Evolutionary conservation across 1,140 invertebrate genomes (phyloP).

Genomic region (Papilio aristodemus): DNA sequence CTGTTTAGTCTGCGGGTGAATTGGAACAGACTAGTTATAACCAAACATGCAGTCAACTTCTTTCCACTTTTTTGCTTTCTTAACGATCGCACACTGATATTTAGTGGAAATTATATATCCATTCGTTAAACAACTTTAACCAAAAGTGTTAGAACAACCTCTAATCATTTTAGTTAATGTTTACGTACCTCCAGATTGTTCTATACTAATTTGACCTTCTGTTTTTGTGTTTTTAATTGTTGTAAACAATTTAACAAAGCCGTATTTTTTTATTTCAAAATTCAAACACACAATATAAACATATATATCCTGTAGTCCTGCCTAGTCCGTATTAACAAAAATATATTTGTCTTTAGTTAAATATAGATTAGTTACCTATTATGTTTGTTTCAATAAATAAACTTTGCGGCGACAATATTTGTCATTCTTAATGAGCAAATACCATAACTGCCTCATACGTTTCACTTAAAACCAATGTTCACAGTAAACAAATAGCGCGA

Average conservation of each 20-base stretch:
- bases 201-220: no score
- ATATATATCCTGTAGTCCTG: no score
- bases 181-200: no score
- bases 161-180: no score
- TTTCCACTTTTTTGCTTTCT: not conserved
- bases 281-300: no score
- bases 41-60: not conserved
- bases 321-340: no score
- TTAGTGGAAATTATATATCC: not conserved
- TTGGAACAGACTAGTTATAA: conserved; percentile 23
- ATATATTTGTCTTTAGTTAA: not conserved
- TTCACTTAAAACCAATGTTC: conserved; percentile 3
- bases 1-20: conserved; percentile 29
- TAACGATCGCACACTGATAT: conserved; percentile 2
- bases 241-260: no score
- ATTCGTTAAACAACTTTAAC: no score
- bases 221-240: no score
- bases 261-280: no score
- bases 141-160: no score
- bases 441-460: not conserved
- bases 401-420: not conserved
- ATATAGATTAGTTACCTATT: not conserved
- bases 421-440: not conserved
- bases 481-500: conserved; percentile 4
- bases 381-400: not conserved